Conservation (phyloP, 2,113 vertebrate genomes). For the Furnarius figulus region DNA sequence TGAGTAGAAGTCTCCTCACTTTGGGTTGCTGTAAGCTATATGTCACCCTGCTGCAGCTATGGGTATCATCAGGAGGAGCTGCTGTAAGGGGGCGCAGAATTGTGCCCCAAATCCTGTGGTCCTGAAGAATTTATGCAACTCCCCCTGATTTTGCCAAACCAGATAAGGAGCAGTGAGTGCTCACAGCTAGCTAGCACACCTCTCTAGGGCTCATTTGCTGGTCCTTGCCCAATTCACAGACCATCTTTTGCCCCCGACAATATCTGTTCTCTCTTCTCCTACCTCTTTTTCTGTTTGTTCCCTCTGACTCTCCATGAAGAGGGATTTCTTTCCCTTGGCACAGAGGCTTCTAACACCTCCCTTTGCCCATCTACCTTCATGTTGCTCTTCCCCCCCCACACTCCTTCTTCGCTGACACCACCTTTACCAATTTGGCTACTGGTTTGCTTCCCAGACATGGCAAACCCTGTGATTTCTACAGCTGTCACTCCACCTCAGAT, state of each 20-base stretch:
- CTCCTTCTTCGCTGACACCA: background rate
- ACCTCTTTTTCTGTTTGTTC: background rate
- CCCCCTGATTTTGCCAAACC: background rate
- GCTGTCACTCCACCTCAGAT: background rate
- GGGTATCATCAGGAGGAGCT: background rate
- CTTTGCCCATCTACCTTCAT: fast-evolving
- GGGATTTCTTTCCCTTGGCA: background rate
- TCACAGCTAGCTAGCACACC: background rate
- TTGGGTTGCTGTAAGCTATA: background rate
- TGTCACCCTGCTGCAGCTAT: background rate
- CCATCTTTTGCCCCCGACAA: background rate
- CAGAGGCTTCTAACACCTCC: background rate
- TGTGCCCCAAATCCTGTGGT: background rate
- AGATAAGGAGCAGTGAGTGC: background rate
- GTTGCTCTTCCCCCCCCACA: background rate
- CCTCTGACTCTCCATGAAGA: background rate
- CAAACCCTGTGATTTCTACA: background rate
- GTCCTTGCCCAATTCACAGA: background rate
- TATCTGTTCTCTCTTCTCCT: background rate
- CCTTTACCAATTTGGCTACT: background rate
- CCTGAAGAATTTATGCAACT: background rate
- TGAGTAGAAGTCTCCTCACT: background rate
- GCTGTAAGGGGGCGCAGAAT: background rate
- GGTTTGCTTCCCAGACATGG: background rate
- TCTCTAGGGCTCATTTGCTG: background rate